Conservation (phyloP, 2,888 invertebrate species). For the Apodemia zela region DNA sequence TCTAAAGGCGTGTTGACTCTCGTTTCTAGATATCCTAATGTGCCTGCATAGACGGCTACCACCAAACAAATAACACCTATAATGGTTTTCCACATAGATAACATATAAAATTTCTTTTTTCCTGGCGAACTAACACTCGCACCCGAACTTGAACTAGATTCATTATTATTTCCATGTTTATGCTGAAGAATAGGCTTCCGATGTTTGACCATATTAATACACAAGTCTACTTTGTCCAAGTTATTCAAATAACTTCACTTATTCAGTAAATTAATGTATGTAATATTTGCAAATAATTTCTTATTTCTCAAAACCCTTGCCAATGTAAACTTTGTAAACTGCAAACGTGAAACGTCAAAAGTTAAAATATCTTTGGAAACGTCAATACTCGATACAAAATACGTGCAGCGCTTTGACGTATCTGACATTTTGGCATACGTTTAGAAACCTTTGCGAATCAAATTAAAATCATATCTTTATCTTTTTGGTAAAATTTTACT, state of each 20-base stretch:
- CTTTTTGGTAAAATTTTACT: no score
- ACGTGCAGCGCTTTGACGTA: not conserved
- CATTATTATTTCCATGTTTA: slow-evolving; percentile 46
- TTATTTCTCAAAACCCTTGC: not conserved
- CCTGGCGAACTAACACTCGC: slow-evolving; percentile 44
- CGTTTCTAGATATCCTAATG: slow-evolving; percentile 91
- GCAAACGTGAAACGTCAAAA: not conserved
- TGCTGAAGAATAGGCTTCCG: slow-evolving; percentile 49
- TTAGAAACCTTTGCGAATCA: not conserved
- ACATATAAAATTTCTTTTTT: slow-evolving; percentile 42
- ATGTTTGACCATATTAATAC: slow-evolving; percentile 52
- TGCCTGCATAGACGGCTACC: slow-evolving; percentile 87
- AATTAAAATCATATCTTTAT: not conserved
- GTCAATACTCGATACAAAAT: not conserved
- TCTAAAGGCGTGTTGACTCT: slow-evolving; percentile 92
- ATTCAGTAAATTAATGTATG: not conserved
- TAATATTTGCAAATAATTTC: not conserved
- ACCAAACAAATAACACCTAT: slow-evolving; percentile 82
- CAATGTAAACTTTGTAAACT: not conserved
- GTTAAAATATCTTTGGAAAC: no score
- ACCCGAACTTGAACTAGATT: slow-evolving; percentile 55
- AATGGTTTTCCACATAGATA: slow-evolving; percentile 80
- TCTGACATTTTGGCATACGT: not conserved
- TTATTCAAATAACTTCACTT: not conserved
- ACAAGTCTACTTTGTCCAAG: slow-evolving; percentile 14